Percentiles rank a stretch among this genome's conserved stretches.
Conservation (phyloP, 2,888 invertebrate species). For the Hemistola chrysoprasaria region DNA sequence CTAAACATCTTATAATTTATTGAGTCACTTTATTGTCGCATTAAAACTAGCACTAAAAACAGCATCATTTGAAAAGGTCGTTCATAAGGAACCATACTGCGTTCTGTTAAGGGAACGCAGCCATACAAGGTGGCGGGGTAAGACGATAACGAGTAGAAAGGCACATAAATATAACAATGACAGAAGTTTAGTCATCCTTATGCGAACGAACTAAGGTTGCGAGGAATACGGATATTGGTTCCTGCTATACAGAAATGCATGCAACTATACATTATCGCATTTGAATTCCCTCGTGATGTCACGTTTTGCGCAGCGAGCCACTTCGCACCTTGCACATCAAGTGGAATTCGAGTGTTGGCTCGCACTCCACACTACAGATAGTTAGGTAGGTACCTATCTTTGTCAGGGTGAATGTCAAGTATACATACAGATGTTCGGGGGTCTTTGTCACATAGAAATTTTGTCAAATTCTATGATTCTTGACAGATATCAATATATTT, state of each 20-base stretch:
- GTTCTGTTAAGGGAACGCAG: conserved; percentile 10
- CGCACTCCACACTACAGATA: conserved; percentile 3
- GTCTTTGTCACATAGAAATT: conserved; percentile 17
- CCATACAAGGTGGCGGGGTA: conserved; percentile 10
- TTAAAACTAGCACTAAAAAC: conserved; percentile 7
- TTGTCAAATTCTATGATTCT: no score
- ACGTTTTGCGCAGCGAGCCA: conserved; percentile 31
- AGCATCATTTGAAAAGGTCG: conserved; percentile 3
- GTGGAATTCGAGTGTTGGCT: conserved; percentile 28
- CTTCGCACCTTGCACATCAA: conserved; percentile 34
- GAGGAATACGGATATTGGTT: conserved; percentile 5
- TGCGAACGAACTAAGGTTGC: conserved; percentile 8
- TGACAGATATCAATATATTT: no score
- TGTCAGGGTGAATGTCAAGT: conserved; percentile 20
- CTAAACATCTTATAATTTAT: no score
- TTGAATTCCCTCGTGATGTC: conserved; percentile 30
- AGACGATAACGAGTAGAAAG: conserved; percentile 9
- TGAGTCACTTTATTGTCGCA: not conserved
- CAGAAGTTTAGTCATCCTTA: conserved; percentile 3
- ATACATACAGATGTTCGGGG: conserved; percentile 17
- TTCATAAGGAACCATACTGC: conserved; percentile 5
- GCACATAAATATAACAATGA: conserved; percentile 2
- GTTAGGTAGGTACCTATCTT: conserved; percentile 24
- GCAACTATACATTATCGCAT: conserved; percentile 18
- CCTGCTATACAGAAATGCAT: conserved; percentile 10